Evolutionary conservation across 2,113 vertebrate genomes (phyloP), one percentile per base, ranked within the genome.

Genomic region (Proterorhinus semilunaris): DNA sequence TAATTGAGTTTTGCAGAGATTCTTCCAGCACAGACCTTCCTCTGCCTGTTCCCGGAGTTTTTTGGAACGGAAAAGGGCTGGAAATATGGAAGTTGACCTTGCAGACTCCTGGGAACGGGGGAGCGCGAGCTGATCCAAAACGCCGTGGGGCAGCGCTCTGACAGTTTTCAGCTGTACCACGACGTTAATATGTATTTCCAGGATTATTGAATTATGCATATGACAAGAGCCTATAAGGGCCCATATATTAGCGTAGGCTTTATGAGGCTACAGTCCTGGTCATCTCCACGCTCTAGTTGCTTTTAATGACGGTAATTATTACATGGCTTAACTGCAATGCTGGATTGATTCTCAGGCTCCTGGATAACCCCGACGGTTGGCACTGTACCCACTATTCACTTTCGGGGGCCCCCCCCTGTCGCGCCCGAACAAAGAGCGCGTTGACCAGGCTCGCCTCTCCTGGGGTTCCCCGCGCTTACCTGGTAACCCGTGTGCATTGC

Each of bases 221-320:
- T 91, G 91, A 91, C 94, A 93, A 92, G 90, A 65, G 62, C 94
- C 94, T 93, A 88, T 83, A 85, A 88, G 86, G 88, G 78, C 82
- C 72, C 75, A 81, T 76, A 90, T 91, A 92, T 95, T 93, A 92
- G 91, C 72, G 72, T 75, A 46, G 87, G 92, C 90, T 93, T 93
- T 93, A 89, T 88, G 90, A 91, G 46, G 87, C 80, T 16, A 46
- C 46, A 42, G 64, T 68, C 59, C 69, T 77, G 77, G 87, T 89
- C 92, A 92, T 90, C 89, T 88, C 89, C 69, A 74, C 72, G 92
- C 93, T 97, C 94, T 85, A 82, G 93, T 96, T 95, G 92, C 94
- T 7, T 84, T 86, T 96, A 97, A 98, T 95, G 94, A 96, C 90
- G 93, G 92, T 95, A 92, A 96, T 96, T 96, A 96, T 93, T 93